phyloP scores from a whole-genome alignment of 2,888 invertebrate species.

The Zhuqinia jingwanae region DNA sequence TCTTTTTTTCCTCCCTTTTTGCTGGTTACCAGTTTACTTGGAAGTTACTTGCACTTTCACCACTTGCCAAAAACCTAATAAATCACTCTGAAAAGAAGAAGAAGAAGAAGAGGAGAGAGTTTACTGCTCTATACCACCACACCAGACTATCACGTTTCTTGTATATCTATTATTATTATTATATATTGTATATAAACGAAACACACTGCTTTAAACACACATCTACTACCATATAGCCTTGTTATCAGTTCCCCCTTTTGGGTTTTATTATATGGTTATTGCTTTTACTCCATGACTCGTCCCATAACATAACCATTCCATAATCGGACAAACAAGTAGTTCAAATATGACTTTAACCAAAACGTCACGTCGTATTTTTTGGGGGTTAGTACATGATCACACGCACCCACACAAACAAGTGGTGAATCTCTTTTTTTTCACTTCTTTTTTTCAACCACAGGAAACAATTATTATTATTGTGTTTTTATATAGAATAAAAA shows the following conservation, averaged over 20 bases:
- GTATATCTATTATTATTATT: no score
- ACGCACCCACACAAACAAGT: not conserved
- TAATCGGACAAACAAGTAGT: conserved; percentile 70
- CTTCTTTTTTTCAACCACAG: conserved; percentile 25
- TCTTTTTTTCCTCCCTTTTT: conserved; percentile 57
- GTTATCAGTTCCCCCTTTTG: conserved; percentile 60
- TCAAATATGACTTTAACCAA: conserved; percentile 63
- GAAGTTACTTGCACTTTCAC: conserved; percentile 69
- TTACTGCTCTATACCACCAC: conserved; percentile 47
- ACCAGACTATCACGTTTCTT: conserved; percentile 13
- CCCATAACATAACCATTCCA: conserved; percentile 69
- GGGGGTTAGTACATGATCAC: conserved; percentile 10
- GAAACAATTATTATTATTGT: conserved; percentile 61
- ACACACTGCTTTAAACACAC: not conserved
- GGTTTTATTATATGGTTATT: conserved; percentile 70
- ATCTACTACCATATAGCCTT: conserved; percentile 38
- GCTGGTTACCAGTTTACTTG: conserved; percentile 45
- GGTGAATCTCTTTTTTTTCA: conserved; percentile 33
- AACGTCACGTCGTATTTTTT: conserved; percentile 31
- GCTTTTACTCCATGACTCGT: conserved; percentile 47
- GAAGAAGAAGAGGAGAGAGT: no score
- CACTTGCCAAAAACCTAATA: conserved; percentile 72
- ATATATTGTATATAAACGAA: not conserved
- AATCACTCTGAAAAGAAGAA: conserved; percentile 68
- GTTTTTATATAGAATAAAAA: conserved; percentile 4